A percentile compares a stretch with the other conserved stretches of the same genome.
Conservation (phyloP, 2,797 vertebrate species). For the Platalea minor region DNA sequence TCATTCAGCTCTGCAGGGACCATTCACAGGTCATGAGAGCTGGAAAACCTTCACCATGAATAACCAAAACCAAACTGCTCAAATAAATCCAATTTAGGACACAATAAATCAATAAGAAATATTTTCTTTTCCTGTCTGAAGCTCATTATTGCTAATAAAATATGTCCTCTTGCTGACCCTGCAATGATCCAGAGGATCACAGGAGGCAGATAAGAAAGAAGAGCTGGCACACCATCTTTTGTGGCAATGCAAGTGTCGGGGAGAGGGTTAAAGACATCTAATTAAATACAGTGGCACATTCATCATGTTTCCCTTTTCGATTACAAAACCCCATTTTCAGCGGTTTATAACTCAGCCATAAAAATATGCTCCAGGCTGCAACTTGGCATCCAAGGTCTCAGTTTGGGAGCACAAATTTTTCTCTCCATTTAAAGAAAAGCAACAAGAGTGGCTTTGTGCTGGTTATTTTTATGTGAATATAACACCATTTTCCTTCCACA, state of each 20-base stretch:
- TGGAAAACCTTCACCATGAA: constrained; percentile 8
- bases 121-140: constrained; percentile 45
- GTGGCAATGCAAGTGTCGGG: background rate
- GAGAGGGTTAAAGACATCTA: constrained; percentile 2
- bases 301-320: background rate
- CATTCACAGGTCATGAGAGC: background rate
- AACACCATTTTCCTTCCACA: constrained; percentile 45
- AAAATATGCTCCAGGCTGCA: constrained; percentile 18
- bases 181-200: background rate
- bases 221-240: constrained; percentile 20
- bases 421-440: constrained; percentile 47
- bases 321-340: constrained; percentile 27
- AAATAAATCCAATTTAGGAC: constrained; percentile 50
- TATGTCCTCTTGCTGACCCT: constrained; percentile 39
- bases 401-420: constrained; percentile 19
- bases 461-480: constrained; percentile 15
- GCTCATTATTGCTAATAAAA: constrained; percentile 52
- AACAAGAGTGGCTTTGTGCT: constrained; percentile 51
- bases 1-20: background rate
- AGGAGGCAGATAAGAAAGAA: background rate
- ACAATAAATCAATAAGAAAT: constrained; percentile 12
- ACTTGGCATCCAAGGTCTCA: constrained; percentile 47
- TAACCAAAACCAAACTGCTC: constrained; percentile 8
- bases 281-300: constrained; percentile 30
- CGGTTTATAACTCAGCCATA: background rate